Evolutionary conservation across 2,888 invertebrate species (phyloP).

Genomic region (Dicyrtoma fusca): DNA sequence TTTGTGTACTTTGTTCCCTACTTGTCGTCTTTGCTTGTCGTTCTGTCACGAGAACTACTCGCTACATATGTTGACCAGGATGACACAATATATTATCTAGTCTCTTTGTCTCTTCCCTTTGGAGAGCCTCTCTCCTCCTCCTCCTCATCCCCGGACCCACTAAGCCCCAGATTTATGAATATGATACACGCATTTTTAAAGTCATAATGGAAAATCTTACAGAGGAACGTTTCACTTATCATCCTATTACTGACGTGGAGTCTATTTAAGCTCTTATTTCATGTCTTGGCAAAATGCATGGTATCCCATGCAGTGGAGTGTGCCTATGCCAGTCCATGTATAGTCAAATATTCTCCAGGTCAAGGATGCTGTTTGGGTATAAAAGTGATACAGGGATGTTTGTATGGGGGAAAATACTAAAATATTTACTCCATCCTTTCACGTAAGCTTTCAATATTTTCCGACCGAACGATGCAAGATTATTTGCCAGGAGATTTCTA

Average conservation of each 20-base stretch:
- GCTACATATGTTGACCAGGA: constrained; percentile 5
- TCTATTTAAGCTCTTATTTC: no score
- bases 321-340: no score
- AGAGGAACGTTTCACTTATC: constrained; percentile 12
- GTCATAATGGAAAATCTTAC: constrained; percentile 4
- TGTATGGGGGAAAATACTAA: not conserved
- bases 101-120: not conserved
- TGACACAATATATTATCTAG: constrained; percentile 11
- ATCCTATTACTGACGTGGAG: not conserved
- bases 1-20: not conserved
- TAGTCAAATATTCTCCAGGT: no score
- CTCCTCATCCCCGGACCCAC: not conserved
- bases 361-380: no score
- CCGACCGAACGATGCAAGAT: not conserved
- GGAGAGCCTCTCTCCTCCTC: not conserved
- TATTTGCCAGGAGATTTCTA: not conserved
- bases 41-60: not conserved
- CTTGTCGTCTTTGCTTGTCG: not conserved
- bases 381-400: no score
- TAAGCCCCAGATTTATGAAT: constrained; percentile 8
- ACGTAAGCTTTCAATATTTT: not conserved
- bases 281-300: no score
- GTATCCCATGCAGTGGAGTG: no score
- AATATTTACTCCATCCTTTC: constrained; percentile 2
- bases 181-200: constrained; percentile 3